Conservation (phyloP, 2,113 vertebrate species). For the Austrofundulus limnaeus region DNA sequence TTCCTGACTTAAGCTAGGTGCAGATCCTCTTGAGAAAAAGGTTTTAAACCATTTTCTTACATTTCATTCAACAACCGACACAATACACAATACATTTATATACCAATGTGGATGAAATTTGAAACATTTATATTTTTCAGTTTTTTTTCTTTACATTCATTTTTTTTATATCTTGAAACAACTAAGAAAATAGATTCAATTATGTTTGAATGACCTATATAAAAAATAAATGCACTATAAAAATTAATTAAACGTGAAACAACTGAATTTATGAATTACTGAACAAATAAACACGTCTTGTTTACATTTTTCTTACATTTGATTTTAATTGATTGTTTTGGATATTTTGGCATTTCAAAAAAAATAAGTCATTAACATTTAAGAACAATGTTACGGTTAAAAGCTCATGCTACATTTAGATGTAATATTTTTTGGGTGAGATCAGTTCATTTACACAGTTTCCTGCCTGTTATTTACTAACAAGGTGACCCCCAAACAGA, state of each 20-base stretch:
- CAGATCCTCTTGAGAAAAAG: slow-evolving; percentile 20
- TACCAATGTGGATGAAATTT: not conserved
- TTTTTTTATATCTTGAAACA: not conserved
- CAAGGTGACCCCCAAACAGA: slow-evolving; percentile 39
- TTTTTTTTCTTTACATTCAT: not conserved
- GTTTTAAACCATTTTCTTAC: not conserved
- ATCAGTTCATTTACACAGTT: not conserved
- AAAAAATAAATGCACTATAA: not conserved
- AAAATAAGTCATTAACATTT: no score
- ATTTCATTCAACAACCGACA: not conserved
- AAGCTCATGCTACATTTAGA: not conserved
- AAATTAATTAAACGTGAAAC: not conserved
- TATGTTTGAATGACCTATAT: not conserved
- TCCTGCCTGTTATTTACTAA: slow-evolving; percentile 29
- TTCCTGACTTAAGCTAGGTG: slow-evolving; percentile 22
- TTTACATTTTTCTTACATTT: not conserved
- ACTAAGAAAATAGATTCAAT: no score
- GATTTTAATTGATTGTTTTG: not conserved
- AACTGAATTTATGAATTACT: not conserved
- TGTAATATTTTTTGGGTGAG: not conserved
- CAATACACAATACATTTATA: not conserved
- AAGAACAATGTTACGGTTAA: not conserved
- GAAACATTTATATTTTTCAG: not conserved
- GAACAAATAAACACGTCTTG: no score
- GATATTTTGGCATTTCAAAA: slow-evolving; percentile 7